Base-by-base conservation (phyloP, 2,113 vertebrate genomes). In the Datnioides undecimradiatus region DNA sequence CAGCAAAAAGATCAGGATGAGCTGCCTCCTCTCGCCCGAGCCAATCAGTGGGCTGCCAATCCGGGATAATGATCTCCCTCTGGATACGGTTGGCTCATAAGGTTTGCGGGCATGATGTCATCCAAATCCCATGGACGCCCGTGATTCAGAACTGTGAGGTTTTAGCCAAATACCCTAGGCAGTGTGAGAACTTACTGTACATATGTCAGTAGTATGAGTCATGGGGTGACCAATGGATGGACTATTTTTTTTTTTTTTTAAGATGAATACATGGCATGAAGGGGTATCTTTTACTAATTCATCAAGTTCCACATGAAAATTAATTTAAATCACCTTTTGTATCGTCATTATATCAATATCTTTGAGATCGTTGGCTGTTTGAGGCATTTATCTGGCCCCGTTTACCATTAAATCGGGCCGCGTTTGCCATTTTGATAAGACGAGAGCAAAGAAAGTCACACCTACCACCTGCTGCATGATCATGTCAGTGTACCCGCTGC, bases 1-100 rank as follows among this genome's bases (percentile, higher is more conserved):
- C 36, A 75, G 76, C 84, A 84, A 68, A 90, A 93, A 92, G 88
- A 90, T 89, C 88, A 86, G 76, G 74, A 84, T 70, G 81, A 88
- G 81, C 79, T 72, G 65, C 76, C 86, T 84, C 70, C 71, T 84
- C 71, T 89, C 83, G 78, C 80, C 80, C 60, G 60, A 80, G 62
- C 90, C 91, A 92, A 91, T 89, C 86, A 76, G 79, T 83, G 60
- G 59, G 67, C 88, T 79, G 87, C 86, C 80, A 82, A 74, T 84
- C 58, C 63, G 71, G 87, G 85, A 85, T 91, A 91, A 92, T 76
- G 62, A 86, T 82, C 76, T 84, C 86, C 82, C 89, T 62, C 78
- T 66, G 87, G 90, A 90, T 86, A 52, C 6, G 83, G 77, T 92
- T 91, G 91, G 87, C 87, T 88, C 76, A 74, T 69, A 58, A 52